A percentile compares a stretch with the other conserved stretches of the same genome.
phyloP scores from a whole-genome alignment of 1,140 invertebrate genomes.

The Octopus sinensis region DNA sequence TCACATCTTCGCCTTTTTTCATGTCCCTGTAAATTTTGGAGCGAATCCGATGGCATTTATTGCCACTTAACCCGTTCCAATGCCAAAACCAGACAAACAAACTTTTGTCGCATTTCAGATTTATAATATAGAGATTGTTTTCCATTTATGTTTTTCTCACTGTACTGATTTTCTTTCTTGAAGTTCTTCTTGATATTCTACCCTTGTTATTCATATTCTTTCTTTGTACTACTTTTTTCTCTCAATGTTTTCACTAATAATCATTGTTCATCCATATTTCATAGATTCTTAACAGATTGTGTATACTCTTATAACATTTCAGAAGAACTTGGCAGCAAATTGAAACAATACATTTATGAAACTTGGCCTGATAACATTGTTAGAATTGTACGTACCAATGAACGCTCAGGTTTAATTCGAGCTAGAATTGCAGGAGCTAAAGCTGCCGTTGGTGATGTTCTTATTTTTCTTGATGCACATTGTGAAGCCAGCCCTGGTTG shows the following conservation, averaged over 20 bases:
- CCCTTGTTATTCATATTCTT: background rate
- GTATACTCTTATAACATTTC: constrained; percentile 26
- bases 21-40: too few species aligned
- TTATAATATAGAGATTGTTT: too few species aligned
- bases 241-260: background rate
- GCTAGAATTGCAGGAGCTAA: constrained; percentile 85
- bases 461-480: constrained; percentile 95
- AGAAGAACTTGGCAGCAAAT: constrained; percentile 85
- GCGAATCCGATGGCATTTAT: too few species aligned
- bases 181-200: background rate
- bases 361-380: constrained; percentile 62
- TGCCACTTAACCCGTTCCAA: too few species aligned
- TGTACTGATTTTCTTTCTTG: too few species aligned
- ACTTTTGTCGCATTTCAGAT: too few species aligned
- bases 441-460: constrained; percentile 84
- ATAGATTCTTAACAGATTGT: background rate
- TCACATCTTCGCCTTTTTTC: too few species aligned
- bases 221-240: background rate
- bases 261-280: background rate
- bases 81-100: too few species aligned
- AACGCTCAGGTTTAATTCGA: constrained; percentile 88
- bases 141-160: too few species aligned
- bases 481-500: constrained; percentile 95
- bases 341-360: constrained; percentile 65
- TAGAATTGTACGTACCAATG: constrained; percentile 64